phyloP scores from a whole-genome alignment of 1,140 invertebrate genomes.

The Heterodera schachtii region DNA sequence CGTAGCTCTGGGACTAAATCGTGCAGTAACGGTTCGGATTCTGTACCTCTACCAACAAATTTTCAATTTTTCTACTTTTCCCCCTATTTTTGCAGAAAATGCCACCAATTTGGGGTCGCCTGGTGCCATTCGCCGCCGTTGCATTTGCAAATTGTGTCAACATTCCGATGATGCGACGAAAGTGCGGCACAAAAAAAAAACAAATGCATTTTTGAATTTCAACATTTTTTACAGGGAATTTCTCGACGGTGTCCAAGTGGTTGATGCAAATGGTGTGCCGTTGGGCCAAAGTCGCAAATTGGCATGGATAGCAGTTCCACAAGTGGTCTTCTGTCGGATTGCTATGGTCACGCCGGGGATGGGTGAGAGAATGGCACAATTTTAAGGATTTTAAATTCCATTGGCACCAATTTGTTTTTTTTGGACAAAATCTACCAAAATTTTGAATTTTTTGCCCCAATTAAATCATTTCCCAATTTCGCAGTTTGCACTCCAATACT shows the following conservation, averaged over 20 bases:
- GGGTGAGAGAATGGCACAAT: conserved; percentile 68
- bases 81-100: too few relatives aligned
- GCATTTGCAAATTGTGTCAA: conserved; percentile 88
- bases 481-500: conserved; percentile 50
- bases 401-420: too few relatives aligned
- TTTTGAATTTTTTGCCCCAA: too few relatives aligned
- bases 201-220: neutral
- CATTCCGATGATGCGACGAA: conserved; percentile 82
- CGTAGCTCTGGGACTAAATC: conserved; percentile 80
- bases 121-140: conserved; percentile 83
- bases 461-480: neutral
- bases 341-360: conserved; percentile 76
- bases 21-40: conserved; percentile 71
- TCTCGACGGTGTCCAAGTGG: conserved; percentile 78
- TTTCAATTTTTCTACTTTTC: too few relatives aligned
- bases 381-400: too few relatives aligned
- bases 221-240: conserved; percentile 73
- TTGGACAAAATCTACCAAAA: too few relatives aligned
- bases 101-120: conserved; percentile 65
- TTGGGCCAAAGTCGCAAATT: conserved; percentile 71
- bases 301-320: conserved; percentile 29
- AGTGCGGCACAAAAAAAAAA: conserved; percentile 55
- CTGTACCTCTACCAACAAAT: too few relatives aligned
- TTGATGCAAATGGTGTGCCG: conserved; percentile 75
- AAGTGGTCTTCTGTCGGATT: conserved; percentile 39